These are phyloP conservation scores for Andrena flavipes DNA, from an alignment of 2,888 invertebrate species.

Conservation along the genomic window DNA sequence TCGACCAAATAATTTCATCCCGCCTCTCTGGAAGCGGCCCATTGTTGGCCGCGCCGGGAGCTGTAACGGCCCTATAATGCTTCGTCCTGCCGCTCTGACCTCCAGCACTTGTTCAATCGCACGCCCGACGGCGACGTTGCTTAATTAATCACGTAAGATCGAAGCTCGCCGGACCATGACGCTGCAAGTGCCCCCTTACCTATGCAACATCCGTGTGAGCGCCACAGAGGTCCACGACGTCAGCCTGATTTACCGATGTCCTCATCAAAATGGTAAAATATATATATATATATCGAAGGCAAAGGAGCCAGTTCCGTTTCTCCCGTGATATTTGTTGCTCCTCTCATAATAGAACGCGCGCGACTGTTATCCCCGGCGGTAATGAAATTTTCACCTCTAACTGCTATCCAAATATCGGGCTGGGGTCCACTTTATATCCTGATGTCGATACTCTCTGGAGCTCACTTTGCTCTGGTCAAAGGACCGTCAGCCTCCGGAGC, in stretches of 20 bases:
- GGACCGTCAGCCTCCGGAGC: slow-evolving; percentile 40
- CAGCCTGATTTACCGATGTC: too few species aligned
- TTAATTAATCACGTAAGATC: slow-evolving; percentile 71
- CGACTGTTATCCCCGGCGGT: neutral
- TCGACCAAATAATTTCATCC: slow-evolving; percentile 73
- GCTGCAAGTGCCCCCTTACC: slow-evolving; percentile 7
- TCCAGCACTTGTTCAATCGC: slow-evolving; percentile 63
- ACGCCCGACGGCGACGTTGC: slow-evolving; percentile 51
- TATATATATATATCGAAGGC: too few species aligned
- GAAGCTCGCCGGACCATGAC: slow-evolving; percentile 36
- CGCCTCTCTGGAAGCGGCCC: slow-evolving; percentile 42
- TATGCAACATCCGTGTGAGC: neutral
- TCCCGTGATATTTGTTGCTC: neutral
- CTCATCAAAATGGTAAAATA: too few species aligned
- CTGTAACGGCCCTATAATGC: slow-evolving; percentile 48
- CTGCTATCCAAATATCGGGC: slow-evolving; percentile 30
- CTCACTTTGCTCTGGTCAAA: slow-evolving; percentile 46
- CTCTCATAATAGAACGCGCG: neutral
- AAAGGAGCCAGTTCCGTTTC: too few species aligned
- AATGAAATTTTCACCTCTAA: slow-evolving; percentile 43
- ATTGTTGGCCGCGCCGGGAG: slow-evolving; percentile 56
- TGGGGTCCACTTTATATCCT: slow-evolving; percentile 47
- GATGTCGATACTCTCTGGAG: slow-evolving; percentile 28
- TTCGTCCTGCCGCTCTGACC: slow-evolving; percentile 37
- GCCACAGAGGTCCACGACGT: neutral